Evolutionary conservation across 2,797 vertebrate species (phyloP), one percentile per base, ranked within the genome.

Genomic region (Steatocranus sp.): DNA sequence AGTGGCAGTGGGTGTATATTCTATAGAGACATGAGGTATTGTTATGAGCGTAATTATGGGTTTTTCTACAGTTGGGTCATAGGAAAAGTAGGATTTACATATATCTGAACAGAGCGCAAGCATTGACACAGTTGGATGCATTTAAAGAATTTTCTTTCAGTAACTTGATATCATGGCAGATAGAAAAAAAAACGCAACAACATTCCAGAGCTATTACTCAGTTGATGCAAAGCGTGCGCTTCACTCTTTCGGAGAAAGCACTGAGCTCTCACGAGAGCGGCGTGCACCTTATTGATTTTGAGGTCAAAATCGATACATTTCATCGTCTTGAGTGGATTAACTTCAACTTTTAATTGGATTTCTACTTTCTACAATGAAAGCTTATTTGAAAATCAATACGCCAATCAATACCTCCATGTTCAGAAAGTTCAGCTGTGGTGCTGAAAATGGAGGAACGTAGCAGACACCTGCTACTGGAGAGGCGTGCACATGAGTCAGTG

Each of bases 281-380:
- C n/a, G 5, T 84, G 75, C 75, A 79, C 66, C 81, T 49, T 93
- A 96, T 95, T 94, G 95, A 96, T 95, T 96, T 94, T 94, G 75
- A 90, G 86, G 63, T 79, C 66, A 63, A 90, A 94, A 95, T 95
- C 92, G 61, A 94, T 96, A 93, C 63, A 82, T 93, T 94, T 95
- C 90, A 93, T 93, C 80, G 75, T 89, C 91, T 95, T 95, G 95
- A 96, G 92, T 92, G 95, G 95, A 96, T 96, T 95, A 84, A 79
- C 82, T 89, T 94, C 81, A 93, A 93, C 82, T 89, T 95, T 93
- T 96, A 96, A 96, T 96, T 94, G 95, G 96, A 96, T 96, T 96
- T 93, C 86, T 92, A 92, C 94, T 95, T 93, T 94, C 92, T 91
- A 91, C 89, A 86, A 88, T 76, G 89, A 87, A 87, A 88, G 88